phyloP scores from a whole-genome alignment of 2,797 vertebrate genomes.

The Coluber constrictor region DNA sequence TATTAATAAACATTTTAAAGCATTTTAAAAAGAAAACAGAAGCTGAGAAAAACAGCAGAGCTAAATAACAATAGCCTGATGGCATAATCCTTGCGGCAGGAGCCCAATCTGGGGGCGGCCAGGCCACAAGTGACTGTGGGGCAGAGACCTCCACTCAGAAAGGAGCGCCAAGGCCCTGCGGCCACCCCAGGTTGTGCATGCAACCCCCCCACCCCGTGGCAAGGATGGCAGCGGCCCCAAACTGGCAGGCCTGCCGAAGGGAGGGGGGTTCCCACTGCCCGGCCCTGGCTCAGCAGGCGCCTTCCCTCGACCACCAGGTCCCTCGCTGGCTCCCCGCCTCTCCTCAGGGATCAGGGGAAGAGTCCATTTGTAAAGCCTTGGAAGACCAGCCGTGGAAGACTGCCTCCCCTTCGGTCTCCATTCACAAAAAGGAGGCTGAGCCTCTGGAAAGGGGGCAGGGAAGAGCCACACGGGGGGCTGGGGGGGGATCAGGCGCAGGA shows the following conservation, averaged over 20 bases:
- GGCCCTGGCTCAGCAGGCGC: background rate
- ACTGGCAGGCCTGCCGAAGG: background rate
- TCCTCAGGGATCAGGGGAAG: background rate
- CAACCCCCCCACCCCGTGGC: background rate
- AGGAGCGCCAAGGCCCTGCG: background rate
- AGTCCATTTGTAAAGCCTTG: too few relatives aligned
- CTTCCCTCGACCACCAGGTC: background rate
- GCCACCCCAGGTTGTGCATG: background rate
- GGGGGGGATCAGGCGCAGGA: too few relatives aligned
- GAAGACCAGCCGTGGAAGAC: too few relatives aligned
- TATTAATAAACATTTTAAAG: background rate
- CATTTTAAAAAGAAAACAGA: background rate
- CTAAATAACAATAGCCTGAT: background rate
- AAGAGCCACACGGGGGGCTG: accelerated
- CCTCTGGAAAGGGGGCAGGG: too few relatives aligned
- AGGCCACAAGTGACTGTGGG: background rate
- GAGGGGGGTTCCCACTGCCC: background rate
- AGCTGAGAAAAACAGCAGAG: background rate
- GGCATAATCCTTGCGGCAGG: background rate
- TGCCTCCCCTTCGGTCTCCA: too few relatives aligned
- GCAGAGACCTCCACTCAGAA: background rate
- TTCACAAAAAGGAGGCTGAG: too few relatives aligned
- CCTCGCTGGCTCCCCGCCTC: background rate
- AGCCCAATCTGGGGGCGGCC: background rate
- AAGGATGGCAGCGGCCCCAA: background rate